These are phyloP conservation scores for Melanostoma mellinum DNA, from an alignment of 2,888 invertebrate genomes.

Conservation along the genomic window DNA sequence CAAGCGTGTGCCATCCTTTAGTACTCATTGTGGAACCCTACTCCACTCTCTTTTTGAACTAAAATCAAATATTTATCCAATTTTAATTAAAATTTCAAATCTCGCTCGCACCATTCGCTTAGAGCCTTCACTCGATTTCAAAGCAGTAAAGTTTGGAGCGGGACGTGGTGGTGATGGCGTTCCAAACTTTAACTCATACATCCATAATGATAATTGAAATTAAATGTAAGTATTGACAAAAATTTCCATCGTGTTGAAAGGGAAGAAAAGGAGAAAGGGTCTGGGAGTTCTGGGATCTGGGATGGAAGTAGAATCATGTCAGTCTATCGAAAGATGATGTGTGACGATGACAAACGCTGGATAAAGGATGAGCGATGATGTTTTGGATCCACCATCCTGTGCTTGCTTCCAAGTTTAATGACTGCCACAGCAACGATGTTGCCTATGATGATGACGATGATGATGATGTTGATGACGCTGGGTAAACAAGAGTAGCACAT, in stretches of 20 bases:
- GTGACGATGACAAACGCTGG: slow-evolving; percentile 51
- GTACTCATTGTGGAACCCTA: slow-evolving; percentile 16
- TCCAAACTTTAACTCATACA: slow-evolving; percentile 44
- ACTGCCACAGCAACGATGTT: neutral
- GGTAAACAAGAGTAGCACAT: slow-evolving; percentile 68
- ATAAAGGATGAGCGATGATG: slow-evolving; percentile 54
- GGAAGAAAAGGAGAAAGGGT: neutral
- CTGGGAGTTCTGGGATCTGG: neutral
- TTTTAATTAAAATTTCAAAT: slow-evolving; percentile 74
- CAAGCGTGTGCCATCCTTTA: slow-evolving; percentile 39
- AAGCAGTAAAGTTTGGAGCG: neutral
- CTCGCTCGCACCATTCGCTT: slow-evolving; percentile 31
- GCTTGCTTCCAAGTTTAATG: slow-evolving; percentile 19
- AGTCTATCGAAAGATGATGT: slow-evolving; percentile 45
- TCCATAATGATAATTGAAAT: slow-evolving; percentile 72
- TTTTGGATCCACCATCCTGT: slow-evolving; percentile 15
- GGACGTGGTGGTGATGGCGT: neutral
- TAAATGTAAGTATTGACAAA: slow-evolving; percentile 73
- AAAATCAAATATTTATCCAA: slow-evolving; percentile 71
- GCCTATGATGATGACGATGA: slow-evolving; percentile 28
- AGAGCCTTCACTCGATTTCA: neutral
- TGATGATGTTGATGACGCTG: slow-evolving; percentile 67
- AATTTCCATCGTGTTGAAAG: slow-evolving; percentile 50
- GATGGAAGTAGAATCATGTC: slow-evolving; percentile 34
- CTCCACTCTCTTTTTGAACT: slow-evolving; percentile 33